Percentiles rank a stretch among this genome's conserved stretches.
Conservation (phyloP, 2,797 vertebrate genomes). For the Eulemur albifrons region DNA sequence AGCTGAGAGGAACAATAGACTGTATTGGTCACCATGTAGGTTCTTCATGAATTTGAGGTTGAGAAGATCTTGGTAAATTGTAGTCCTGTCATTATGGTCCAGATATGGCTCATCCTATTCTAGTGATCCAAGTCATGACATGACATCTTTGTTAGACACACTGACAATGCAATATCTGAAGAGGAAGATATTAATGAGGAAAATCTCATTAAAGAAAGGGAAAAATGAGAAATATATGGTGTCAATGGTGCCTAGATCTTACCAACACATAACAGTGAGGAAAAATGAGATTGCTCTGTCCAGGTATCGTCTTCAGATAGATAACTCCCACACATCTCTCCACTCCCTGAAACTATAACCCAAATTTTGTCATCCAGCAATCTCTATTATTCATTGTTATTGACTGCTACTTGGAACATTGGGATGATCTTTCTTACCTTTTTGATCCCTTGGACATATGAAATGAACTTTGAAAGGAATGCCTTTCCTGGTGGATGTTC, state of each 20-base stretch:
- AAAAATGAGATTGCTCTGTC: not conserved
- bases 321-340: accelerated
- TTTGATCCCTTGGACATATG: not conserved
- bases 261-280: not conserved
- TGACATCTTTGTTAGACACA: not conserved
- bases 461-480: not conserved
- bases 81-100: not conserved
- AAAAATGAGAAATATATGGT: not conserved
- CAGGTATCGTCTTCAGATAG: not conserved
- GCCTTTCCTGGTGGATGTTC: not conserved
- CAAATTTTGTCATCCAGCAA: not conserved
- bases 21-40: not conserved
- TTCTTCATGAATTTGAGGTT: not conserved
- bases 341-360: not conserved
- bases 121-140: not conserved
- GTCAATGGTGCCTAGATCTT: not conserved
- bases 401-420: not conserved
- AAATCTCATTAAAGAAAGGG: not conserved
- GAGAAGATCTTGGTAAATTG: not conserved
- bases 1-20: not conserved
- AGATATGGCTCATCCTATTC: not conserved
- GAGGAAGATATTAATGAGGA: not conserved
- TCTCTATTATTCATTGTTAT: not conserved
- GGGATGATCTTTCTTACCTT: not conserved
- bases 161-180: not conserved